Evolutionary conservation across 37 sponge, comb jelly and placozoan genomes (phyloP).

Genomic region (Eunapius fragilis): DNA sequence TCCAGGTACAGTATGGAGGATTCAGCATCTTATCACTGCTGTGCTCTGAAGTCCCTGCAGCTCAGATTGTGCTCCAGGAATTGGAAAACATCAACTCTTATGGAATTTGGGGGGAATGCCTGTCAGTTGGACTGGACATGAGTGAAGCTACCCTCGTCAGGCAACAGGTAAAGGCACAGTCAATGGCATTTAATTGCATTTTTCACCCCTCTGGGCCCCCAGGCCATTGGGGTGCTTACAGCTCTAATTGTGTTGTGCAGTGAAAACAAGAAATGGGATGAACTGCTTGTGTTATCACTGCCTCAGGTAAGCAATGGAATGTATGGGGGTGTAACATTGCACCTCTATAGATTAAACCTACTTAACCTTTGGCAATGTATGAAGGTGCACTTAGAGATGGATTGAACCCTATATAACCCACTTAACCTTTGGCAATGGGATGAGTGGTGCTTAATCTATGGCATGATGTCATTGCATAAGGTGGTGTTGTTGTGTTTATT

Average conservation of each 20-base stretch:
- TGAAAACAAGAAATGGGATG: conserved; percentile 44
- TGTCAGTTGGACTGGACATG: conserved; percentile 18
- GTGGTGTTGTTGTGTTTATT: no score
- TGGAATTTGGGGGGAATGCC: conserved; percentile 65
- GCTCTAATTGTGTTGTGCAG: conserved; percentile 37
- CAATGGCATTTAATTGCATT: not conserved
- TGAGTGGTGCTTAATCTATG: no score
- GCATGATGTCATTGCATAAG: no score
- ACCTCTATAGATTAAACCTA: not conserved
- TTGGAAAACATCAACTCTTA: conserved; percentile 9
- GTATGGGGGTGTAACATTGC: not conserved
- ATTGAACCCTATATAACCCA: no score
- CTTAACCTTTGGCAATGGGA: no score
- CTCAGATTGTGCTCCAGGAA: conserved; percentile 4
- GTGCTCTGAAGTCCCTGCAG: conserved; percentile 3
- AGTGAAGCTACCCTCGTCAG: conserved; percentile 29
- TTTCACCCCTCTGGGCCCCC: not conserved
- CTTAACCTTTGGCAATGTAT: not conserved
- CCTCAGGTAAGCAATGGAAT: not conserved
- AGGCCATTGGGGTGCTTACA: conserved; percentile 55
- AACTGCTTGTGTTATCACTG: not conserved
- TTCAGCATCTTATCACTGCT: conserved; percentile 39
- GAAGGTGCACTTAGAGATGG: no score
- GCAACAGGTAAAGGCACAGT: conserved; percentile 44
- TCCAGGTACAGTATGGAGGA: conserved; percentile 57